phyloP scores from a whole-genome alignment of 2,113 vertebrate genomes.

The sheep (Ovis aries) region ARS-UI_Ramb_v3.0 NC_056076.1:54897501-54898000 shows the following conservation, averaged over 20 bases:
- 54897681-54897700: background rate
- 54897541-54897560: background rate
- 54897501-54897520: background rate
- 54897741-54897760: background rate
- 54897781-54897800: background rate
- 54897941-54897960: background rate
- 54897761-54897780: background rate
- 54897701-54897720: background rate
- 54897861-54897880: background rate
- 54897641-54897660: background rate
- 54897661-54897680: background rate
- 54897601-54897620: background rate
- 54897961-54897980: background rate
- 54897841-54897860: background rate
- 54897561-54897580: background rate
- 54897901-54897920: background rate
- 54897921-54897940: background rate
- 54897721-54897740: background rate
- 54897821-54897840: background rate
- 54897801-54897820: background rate
- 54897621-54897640: background rate
- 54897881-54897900: background rate
- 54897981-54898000: background rate
- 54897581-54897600: background rate
- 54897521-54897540: background rate